Evolutionary conservation across 1,140 invertebrate species (phyloP).

Genomic region (Neodiprion fabricii): DNA sequence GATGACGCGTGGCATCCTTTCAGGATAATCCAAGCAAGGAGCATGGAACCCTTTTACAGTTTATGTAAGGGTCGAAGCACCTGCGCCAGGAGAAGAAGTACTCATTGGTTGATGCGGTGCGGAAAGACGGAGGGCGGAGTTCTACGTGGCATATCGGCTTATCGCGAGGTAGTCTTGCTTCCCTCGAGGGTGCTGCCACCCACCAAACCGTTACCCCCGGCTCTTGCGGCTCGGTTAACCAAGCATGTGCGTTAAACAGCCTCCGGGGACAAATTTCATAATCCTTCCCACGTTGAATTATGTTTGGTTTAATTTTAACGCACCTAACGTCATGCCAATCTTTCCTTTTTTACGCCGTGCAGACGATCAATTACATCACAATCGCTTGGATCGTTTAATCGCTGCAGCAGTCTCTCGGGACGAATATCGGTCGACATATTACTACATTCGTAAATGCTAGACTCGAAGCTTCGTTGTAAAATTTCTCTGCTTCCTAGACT

Average conservation of each 20-base stretch:
- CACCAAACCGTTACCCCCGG: conserved; percentile 1
- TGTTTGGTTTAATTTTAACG: conserved; percentile 4
- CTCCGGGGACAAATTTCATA: conserved; percentile 3
- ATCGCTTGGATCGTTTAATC: not conserved
- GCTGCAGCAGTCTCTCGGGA: not conserved
- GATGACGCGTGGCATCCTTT: too few relatives aligned
- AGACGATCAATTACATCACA: not conserved
- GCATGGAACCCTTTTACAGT: too few relatives aligned
- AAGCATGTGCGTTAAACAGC: conserved; percentile 5
- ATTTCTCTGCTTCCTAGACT: too few relatives aligned
- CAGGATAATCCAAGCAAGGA: too few relatives aligned
- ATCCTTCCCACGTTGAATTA: conserved; percentile 1
- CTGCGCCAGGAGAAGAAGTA: not conserved
- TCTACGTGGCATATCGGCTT: not conserved
- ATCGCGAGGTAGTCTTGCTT: not conserved
- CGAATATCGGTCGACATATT: not conserved
- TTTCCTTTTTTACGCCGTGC: not conserved
- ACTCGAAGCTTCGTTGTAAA: too few relatives aligned
- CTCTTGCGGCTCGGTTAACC: not conserved
- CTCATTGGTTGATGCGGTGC: conserved; percentile 4
- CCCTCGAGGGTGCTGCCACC: conserved; percentile 1
- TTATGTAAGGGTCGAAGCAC: not conserved
- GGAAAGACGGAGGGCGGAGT: conserved; percentile 6
- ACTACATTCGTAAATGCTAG: too few relatives aligned
- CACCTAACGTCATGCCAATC: not conserved